Base-by-base conservation (phyloP, 2,888 invertebrate species). In the Metacarcinus magister region DNA sequence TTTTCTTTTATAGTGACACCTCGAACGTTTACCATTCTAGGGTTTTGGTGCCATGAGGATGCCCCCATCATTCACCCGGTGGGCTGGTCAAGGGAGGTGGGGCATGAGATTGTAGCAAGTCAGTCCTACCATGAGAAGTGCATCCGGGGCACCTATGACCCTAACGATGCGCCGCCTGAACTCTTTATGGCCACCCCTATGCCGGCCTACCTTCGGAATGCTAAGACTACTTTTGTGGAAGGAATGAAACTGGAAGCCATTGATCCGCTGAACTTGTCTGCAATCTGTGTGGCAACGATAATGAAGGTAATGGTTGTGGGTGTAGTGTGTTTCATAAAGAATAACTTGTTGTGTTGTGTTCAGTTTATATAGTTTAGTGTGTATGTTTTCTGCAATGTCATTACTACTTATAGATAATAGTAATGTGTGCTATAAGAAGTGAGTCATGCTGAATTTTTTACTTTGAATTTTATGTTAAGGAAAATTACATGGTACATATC, bases 221-320 rank as follows among this genome's bases (percentile, higher is more conserved):
- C 95, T 60, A 93, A 96, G 90, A 91, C 94, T 1, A 87, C 90
- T 23, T 99, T 99, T 97, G 97, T 98, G 92, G 98, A 98, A 97
- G 99, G 99, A 90, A 99, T 99, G 99, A 99, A 99, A 97, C 98
- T 99, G 75, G 99, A 99, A 98, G 99, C 99, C 0, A 99, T 99
- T 96, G 99, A 99, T 98, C 99, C 99, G 0, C 98, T 99, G 3
- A 99, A 99, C 97, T 98, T 99, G 75, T 99, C 99, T 0, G 98
- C 99, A 0, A 99, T 99, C 96, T 99, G 99, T 97, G 99, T 99
- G 0, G 99, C 99, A 0, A 99, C 99, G 0, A 99, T 99, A 0
- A 99, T 99, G 98, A 98, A 99, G 97, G 98, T 98, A 44, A 98
- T 98, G 5, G 39, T 19, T 2, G 2, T 54, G 54, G n/a, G n/a